Base-by-base conservation (phyloP, 2,113 vertebrate genomes). In the Gasterosteus nipponicus region DNA sequence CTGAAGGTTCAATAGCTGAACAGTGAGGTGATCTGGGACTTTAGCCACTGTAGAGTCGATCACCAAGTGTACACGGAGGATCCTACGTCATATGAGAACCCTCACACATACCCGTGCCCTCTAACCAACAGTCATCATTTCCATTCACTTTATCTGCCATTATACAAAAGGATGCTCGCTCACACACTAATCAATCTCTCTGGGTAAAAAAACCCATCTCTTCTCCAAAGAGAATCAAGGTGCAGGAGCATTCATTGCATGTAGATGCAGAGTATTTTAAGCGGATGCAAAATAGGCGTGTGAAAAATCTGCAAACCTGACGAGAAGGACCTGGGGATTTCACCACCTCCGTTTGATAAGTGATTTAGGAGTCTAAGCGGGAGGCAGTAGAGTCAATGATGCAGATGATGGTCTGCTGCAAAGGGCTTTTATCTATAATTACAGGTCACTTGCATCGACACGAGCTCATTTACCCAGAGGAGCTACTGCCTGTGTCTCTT, bases 361-460 rank as follows among this genome's bases (percentile, higher is more conserved):
- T 68, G 75, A 78, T 79, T 81, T 69, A 75, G 58, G 72, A 85
- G 71, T 75, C 56, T 46, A 47, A 53, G 26, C 12, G n/a, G 47
- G 39, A 64, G 80, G 80, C 57, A 58, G 49, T 38, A 10, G 67
- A 87, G 81, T 81, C 72, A 80, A 38, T 67, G 83, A 78, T 74
- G 75, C 69, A 82, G 75, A 82, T 68, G 58, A 88, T 60, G 60
- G 63, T 76, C 42, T 60, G 81, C 83, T 86, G 83, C 81, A 67
- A 53, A 68, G 49, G 77, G 77, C 65, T 90, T 86, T 89, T 82
- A 85, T 85, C 73, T 67, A 59, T 82, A 85, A 89, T 89, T 76
- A 82, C 86, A 80, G 70, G 86, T 86, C 84, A 80, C 73, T 69
- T 66, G 81, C 65, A 67, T 73, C 61, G 77, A 74, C 80, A 74